Conservation (phyloP, 2,113 vertebrate genomes). For the Syngnathoides biaculeatus region DNA sequence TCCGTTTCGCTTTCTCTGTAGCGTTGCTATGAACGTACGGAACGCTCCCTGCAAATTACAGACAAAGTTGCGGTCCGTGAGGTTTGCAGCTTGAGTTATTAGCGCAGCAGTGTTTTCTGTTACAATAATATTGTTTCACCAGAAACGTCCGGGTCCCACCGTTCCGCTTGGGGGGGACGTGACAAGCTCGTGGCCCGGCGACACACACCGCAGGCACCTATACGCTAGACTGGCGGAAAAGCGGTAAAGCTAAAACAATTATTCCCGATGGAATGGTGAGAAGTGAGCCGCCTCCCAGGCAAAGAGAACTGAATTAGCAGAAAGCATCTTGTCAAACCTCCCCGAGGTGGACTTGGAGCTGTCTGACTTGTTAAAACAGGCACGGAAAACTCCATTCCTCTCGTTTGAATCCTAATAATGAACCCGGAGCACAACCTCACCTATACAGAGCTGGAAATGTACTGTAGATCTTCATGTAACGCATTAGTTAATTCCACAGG, state of each 20-base stretch:
- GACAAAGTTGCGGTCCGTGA: slow-evolving; percentile 74
- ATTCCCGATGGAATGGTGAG: slow-evolving; percentile 49
- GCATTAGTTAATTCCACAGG: no score
- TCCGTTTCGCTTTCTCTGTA: slow-evolving; percentile 74
- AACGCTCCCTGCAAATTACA: slow-evolving; percentile 72
- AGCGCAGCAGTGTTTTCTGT: slow-evolving; percentile 70
- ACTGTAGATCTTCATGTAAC: background rate
- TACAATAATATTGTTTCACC: slow-evolving; percentile 73
- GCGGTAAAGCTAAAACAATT: slow-evolving; percentile 60
- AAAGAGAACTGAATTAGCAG: slow-evolving; percentile 46
- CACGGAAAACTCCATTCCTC: slow-evolving; percentile 49
- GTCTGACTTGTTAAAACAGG: slow-evolving; percentile 68
- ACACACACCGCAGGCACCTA: background rate
- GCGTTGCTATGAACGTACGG: slow-evolving; percentile 74
- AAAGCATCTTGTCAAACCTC: slow-evolving; percentile 49
- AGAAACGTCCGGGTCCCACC: slow-evolving; percentile 57
- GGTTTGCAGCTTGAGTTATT: slow-evolving; percentile 74
- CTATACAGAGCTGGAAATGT: slow-evolving; percentile 35
- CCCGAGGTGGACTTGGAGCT: slow-evolving; percentile 58
- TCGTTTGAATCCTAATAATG: slow-evolving; percentile 54
- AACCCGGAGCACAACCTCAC: slow-evolving; percentile 55
- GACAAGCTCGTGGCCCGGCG: slow-evolving; percentile 27
- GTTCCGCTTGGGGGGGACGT: slow-evolving; percentile 43
- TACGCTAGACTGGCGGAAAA: slow-evolving; percentile 3
- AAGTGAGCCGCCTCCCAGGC: slow-evolving; percentile 61